phyloP scores from a whole-genome alignment of 2,888 invertebrate species.

The Dromius quadrimaculatus region DNA sequence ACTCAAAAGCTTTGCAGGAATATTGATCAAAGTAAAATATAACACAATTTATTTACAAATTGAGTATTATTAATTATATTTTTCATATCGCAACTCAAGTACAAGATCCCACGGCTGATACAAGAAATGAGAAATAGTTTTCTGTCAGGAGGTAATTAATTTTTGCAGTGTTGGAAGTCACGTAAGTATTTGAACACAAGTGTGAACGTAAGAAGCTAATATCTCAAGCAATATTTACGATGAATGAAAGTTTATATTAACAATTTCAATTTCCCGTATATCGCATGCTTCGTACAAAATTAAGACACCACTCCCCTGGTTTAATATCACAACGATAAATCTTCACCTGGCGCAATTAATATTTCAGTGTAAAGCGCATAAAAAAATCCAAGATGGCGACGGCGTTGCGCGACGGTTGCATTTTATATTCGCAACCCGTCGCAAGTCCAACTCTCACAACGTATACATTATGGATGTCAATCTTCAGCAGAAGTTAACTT shows the following conservation, averaged over 20 bases:
- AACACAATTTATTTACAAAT: too few relatives aligned
- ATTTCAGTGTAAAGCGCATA: constrained; percentile 37
- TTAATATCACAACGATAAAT: constrained; percentile 43
- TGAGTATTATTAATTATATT: too few relatives aligned
- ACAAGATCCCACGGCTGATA: neutral
- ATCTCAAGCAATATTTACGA: constrained; percentile 24
- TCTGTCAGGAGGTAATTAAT: neutral
- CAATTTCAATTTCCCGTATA: constrained; percentile 33
- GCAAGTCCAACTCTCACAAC: constrained; percentile 18
- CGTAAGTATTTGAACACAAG: neutral
- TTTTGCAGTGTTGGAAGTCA: neutral
- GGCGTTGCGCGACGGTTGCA: constrained; percentile 20
- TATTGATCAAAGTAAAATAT: too few relatives aligned
- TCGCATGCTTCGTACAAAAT: constrained; percentile 37
- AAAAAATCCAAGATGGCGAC: constrained; percentile 28
- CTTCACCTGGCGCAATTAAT: constrained; percentile 41
- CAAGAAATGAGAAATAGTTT: neutral
- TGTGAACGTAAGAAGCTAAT: constrained; percentile 16
- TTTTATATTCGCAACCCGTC: constrained; percentile 27
- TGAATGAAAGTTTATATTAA: constrained; percentile 33
- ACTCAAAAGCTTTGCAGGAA: too few relatives aligned
- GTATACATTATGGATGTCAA: constrained; percentile 44
- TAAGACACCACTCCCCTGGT: constrained; percentile 38
- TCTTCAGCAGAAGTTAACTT: constrained; percentile 45
- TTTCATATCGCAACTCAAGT: too few relatives aligned